These are phyloP conservation scores for Lapara coniferarum DNA, from an alignment of 2,888 invertebrate species.

Conservation along the genomic window DNA sequence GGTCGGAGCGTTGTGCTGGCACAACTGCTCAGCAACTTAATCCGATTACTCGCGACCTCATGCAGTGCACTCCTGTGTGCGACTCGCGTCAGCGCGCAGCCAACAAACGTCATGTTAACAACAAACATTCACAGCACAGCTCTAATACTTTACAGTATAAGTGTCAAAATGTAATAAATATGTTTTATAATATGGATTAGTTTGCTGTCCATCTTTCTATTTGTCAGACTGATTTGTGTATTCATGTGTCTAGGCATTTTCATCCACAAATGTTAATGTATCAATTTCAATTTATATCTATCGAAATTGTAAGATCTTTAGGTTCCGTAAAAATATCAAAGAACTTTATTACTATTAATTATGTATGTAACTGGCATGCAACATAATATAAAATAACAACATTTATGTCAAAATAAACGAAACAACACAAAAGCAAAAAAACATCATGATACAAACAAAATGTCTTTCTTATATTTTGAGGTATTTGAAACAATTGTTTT, in stretches of 20 bases:
- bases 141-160: not conserved
- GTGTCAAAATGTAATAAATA: too few relatives aligned
- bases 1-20: conserved; percentile 38
- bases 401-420: not conserved
- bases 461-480: not conserved
- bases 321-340: too few relatives aligned
- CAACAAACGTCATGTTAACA: conserved; percentile 31
- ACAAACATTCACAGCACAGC: too few relatives aligned
- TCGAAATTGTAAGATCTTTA: too few relatives aligned
- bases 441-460: not conserved
- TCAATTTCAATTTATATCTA: too few relatives aligned
- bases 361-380: too few relatives aligned
- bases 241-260: too few relatives aligned
- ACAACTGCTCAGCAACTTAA: conserved; percentile 54
- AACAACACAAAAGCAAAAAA: not conserved
- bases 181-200: not conserved
- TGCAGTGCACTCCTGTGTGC: conserved; percentile 36
- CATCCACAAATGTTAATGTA: too few relatives aligned
- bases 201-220: too few relatives aligned
- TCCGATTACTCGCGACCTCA: conserved; percentile 52
- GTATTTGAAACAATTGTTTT: not conserved
- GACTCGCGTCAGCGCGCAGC: not conserved
- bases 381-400: not conserved
- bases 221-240: too few relatives aligned
- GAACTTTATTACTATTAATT: too few relatives aligned